A percentile compares a stretch with the other conserved stretches of the same genome.
Evolutionary conservation across 2,888 invertebrate genomes (phyloP).

Genomic region (Phanerotoma sp.): DNA sequence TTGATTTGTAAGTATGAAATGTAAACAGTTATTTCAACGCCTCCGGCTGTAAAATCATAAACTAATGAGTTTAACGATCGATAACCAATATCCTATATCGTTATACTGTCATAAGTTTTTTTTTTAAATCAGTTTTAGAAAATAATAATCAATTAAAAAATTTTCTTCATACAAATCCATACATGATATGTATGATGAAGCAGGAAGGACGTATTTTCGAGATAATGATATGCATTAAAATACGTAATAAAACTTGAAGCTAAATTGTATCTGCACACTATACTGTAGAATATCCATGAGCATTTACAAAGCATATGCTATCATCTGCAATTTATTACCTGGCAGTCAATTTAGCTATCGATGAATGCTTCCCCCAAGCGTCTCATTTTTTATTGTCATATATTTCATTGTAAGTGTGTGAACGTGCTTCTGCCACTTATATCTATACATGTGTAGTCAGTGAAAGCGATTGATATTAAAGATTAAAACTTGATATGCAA

Average conservation of each 20-base stretch:
- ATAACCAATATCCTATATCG: no score
- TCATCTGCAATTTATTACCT: not conserved
- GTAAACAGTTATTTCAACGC: no score
- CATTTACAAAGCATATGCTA: not conserved
- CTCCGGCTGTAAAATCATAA: no score
- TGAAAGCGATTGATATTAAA: no score
- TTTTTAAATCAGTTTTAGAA: no score
- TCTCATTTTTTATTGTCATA: not conserved
- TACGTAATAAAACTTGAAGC: not conserved
- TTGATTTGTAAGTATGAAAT: no score
- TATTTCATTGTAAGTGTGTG: not conserved
- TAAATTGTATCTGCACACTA: no score
- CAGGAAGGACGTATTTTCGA: not conserved
- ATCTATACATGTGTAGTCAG: not conserved
- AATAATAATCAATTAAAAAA: no score
- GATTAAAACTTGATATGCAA: no score
- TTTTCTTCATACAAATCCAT: not conserved
- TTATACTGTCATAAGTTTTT: no score
- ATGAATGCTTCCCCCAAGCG: not conserved
- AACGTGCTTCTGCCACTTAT: not conserved
- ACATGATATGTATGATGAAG: no score
- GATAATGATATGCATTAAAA: conserved; percentile 2
- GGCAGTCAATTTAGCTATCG: not conserved
- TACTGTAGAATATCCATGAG: not conserved
- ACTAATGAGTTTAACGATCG: no score